Evolutionary conservation across 2,888 invertebrate species (phyloP).

Genomic region (Temnothorax ravouxi): DNA sequence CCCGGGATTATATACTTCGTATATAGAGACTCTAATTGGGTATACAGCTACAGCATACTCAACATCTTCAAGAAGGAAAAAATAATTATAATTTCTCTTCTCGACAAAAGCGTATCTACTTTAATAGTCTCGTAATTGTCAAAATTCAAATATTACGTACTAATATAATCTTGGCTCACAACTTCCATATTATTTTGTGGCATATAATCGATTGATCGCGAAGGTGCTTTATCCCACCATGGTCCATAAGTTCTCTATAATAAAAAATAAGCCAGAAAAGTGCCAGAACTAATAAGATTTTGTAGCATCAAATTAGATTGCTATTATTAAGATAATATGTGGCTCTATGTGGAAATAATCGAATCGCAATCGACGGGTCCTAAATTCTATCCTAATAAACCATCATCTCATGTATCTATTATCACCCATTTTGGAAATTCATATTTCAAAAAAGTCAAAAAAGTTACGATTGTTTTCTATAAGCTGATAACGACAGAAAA

Average conservation of each 20-base stretch:
- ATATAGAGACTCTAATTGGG: conserved; percentile 91
- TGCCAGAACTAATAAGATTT: not conserved
- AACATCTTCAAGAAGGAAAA: conserved; percentile 87
- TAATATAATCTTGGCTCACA: conserved; percentile 93
- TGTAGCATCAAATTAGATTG: not conserved
- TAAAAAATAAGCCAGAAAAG: conserved; percentile 8
- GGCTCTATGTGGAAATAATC: not conserved
- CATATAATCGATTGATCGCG: conserved; percentile 90
- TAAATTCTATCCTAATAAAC: not conserved
- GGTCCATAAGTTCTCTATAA: conserved; percentile 93
- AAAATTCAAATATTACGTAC: conserved; percentile 86
- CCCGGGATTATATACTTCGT: conserved; percentile 95
- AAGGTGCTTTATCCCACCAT: conserved; percentile 95
- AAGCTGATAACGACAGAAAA: not conserved
- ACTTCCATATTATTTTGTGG: conserved; percentile 90
- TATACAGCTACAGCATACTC: conserved; percentile 90
- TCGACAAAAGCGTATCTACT: not conserved
- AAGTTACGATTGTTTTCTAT: not conserved
- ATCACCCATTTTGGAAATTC: not conserved
- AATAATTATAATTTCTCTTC: not conserved
- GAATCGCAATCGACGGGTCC: not conserved
- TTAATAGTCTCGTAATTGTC: not conserved
- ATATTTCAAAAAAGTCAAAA: not conserved
- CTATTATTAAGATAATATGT: not conserved
- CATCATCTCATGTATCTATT: not conserved